Evolutionary conservation across 1,140 invertebrate species (phyloP).

Genomic region (Drosophila arawakana): DNA sequence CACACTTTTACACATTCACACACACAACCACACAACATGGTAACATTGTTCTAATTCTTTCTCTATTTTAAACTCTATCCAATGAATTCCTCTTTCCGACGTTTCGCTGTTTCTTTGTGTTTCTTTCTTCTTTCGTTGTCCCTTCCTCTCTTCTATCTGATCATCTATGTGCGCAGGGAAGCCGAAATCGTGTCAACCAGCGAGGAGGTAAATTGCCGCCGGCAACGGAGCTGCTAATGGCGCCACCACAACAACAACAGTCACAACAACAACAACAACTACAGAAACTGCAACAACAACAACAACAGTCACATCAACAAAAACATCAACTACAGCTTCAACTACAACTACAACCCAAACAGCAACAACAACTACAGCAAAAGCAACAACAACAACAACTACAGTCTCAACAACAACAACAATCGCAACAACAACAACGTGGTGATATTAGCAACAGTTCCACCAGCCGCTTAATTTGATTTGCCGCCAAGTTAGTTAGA

Average conservation of each 20-base stretch:
- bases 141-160: slow-evolving; percentile 10
- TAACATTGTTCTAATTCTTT: slow-evolving; percentile 55
- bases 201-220: slow-evolving; percentile 65
- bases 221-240: slow-evolving; percentile 59
- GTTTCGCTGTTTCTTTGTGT: slow-evolving; percentile 44
- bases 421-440: slow-evolving; percentile 72
- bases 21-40: slow-evolving; percentile 35
- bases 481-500: slow-evolving; percentile 81
- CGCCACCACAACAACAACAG: slow-evolving; percentile 60
- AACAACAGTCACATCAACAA: slow-evolving; percentile 54
- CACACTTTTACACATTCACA: slow-evolving; percentile 45
- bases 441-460: slow-evolving; percentile 78
- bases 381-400: slow-evolving; percentile 46
- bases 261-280: slow-evolving; percentile 58
- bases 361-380: slow-evolving; percentile 47
- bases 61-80: slow-evolving; percentile 49
- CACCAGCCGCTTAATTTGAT: slow-evolving; percentile 80
- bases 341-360: slow-evolving; percentile 50
- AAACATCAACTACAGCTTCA: slow-evolving; percentile 59
- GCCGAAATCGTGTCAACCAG: slow-evolving; percentile 59
- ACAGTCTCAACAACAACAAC: slow-evolving; percentile 44
- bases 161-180: slow-evolving; percentile 47
- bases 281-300: slow-evolving; percentile 41
- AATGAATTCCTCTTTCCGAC: slow-evolving; percentile 32
- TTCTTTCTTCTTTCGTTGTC: slow-evolving; percentile 32